Conservation (phyloP, 2,113 vertebrate genomes). For the Osmerus eperlanus region DNA sequence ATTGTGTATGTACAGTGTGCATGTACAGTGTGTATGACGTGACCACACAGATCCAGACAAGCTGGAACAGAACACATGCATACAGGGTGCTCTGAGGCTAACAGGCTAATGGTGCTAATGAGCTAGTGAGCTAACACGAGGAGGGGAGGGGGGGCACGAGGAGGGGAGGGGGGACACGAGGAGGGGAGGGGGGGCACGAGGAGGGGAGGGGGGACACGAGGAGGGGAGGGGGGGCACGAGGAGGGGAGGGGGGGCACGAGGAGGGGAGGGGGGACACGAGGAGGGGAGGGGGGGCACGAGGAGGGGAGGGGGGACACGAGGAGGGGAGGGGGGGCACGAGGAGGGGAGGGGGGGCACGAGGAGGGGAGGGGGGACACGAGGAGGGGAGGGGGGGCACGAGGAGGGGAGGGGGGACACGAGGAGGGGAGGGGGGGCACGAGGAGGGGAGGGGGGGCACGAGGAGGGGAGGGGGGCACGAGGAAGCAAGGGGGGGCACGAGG, state of each 20-base stretch:
- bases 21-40: conserved; percentile 44
- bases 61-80: conserved; percentile 49
- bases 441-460: too few relatives aligned
- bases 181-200: too few relatives aligned
- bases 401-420: too few relatives aligned
- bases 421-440: too few relatives aligned
- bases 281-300: too few relatives aligned
- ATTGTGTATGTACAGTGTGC: conserved; percentile 42
- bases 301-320: background rate
- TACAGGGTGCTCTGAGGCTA: conserved; percentile 47
- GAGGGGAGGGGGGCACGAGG: too few relatives aligned
- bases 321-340: background rate
- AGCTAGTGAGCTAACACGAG: background rate
- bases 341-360: background rate
- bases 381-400: too few relatives aligned
- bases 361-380: background rate
- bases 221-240: too few relatives aligned
- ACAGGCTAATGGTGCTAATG: conserved; percentile 40
- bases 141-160: background rate
- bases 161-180: too few relatives aligned
- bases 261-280: too few relatives aligned
- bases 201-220: too few relatives aligned
- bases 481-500: background rate
- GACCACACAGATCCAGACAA: conserved; percentile 45
- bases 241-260: too few relatives aligned